Percentiles rank a stretch among this genome's conserved stretches.
Evolutionary conservation across 2,888 invertebrate species (phyloP).

Genomic region (Trissoscelio sp.): DNA sequence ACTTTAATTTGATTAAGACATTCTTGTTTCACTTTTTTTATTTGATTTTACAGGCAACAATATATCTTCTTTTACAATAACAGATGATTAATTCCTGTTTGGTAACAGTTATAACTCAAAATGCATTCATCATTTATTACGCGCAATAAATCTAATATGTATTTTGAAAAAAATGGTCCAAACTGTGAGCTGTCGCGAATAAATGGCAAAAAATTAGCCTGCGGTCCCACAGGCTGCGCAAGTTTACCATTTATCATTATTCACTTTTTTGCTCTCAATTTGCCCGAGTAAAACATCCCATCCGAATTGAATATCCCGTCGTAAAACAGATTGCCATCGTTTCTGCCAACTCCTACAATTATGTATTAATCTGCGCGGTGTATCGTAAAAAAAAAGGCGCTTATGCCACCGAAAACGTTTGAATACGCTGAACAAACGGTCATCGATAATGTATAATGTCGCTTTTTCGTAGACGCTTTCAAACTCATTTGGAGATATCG

Average conservation of each 20-base stretch:
- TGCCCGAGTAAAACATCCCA: constrained; percentile 30
- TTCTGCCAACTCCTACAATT: constrained; percentile 20
- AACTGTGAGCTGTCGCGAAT: background rate
- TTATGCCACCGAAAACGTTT: constrained; percentile 5
- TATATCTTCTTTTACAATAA: too few species aligned
- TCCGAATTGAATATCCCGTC: constrained; percentile 38
- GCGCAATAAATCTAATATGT: constrained; percentile 11
- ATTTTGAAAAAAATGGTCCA: background rate
- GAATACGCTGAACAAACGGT: constrained; percentile 10
- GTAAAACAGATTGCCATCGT: constrained; percentile 28
- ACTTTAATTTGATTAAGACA: background rate
- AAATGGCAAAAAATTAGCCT: background rate
- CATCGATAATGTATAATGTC: constrained; percentile 27
- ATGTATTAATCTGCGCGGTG: constrained; percentile 21
- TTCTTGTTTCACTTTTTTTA: background rate
- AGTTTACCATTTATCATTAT: constrained; percentile 33
- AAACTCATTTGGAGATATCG: constrained; percentile 44
- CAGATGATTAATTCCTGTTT: too few species aligned
- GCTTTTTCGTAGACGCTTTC: constrained; percentile 5
- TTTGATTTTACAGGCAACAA: too few species aligned
- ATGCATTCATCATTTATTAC: background rate
- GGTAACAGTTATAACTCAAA: background rate
- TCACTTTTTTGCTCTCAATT: constrained; percentile 32
- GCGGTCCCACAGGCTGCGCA: background rate
- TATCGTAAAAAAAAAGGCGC: constrained; percentile 14